These are phyloP conservation scores for Pocillopora grandis DNA, from an alignment of 92 coral and sea anemone genomes.

Conservation along the genomic window DNA sequence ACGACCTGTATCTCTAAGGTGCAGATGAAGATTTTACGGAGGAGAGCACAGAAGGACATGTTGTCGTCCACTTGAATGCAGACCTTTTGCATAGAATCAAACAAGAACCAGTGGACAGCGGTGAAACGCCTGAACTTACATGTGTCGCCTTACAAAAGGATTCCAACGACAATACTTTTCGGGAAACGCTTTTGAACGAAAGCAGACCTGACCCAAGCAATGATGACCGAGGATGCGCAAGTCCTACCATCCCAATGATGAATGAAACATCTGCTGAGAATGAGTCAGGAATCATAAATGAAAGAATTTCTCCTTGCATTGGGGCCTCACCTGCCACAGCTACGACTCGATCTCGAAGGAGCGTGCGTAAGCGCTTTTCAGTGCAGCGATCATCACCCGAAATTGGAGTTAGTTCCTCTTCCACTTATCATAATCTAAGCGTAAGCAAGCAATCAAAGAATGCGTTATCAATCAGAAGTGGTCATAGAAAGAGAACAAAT, in stretches of 20 bases:
- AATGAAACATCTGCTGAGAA: neutral
- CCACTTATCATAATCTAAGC: neutral
- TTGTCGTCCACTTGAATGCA: conserved; percentile 22
- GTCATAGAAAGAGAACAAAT: neutral
- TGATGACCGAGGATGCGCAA: neutral
- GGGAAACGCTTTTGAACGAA: neutral
- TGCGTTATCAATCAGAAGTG: neutral
- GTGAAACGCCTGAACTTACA: neutral
- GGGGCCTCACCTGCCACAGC: neutral
- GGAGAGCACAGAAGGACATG: conserved; percentile 12
- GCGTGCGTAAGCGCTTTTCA: conserved; percentile 11
- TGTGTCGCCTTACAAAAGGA: conserved; percentile 2
- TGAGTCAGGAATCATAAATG: neutral
- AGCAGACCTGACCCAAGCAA: no score
- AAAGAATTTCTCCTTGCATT: neutral
- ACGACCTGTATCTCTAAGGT: neutral
- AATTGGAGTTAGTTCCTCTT: neutral
- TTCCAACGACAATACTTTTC: neutral
- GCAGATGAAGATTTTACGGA: conserved; percentile 10
- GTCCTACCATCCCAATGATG: neutral
- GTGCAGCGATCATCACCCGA: neutral
- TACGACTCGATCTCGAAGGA: neutral
- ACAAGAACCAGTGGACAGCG: conserved; percentile 23
- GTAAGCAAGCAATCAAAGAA: neutral
- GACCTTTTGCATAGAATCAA: conserved; percentile 22